Evolutionary conservation across 2,113 vertebrate genomes (phyloP).

Genomic region (Capra hircus): DNA sequence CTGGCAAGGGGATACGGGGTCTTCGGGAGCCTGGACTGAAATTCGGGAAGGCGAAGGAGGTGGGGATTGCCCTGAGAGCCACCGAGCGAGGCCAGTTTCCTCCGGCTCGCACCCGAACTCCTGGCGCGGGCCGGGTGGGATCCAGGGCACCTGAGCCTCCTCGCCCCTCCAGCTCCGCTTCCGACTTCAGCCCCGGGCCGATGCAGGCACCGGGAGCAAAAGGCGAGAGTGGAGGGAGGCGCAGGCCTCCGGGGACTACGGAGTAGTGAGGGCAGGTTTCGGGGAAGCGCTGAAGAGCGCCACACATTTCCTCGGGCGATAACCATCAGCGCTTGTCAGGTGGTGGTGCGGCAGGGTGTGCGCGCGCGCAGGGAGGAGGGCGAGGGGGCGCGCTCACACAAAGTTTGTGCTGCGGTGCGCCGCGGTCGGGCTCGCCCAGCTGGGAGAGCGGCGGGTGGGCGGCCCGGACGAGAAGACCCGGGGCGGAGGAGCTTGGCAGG

Average conservation of each 20-base stretch:
- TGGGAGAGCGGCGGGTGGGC: background rate
- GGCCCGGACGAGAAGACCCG: background rate
- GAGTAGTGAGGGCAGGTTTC: background rate
- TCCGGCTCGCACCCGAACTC: background rate
- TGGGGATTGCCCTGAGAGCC: background rate
- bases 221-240: background rate
- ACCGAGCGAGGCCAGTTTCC: background rate
- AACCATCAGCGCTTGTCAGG: slow-evolving; percentile 55
- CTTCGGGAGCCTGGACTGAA: background rate
- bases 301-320: slow-evolving; percentile 19
- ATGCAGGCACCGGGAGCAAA: background rate
- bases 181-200: background rate
- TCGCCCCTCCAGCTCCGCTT: background rate
- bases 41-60: background rate
- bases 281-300: background rate
- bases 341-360: background rate
- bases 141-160: background rate
- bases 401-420: slow-evolving; percentile 56
- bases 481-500: background rate
- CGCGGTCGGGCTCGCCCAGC: background rate
- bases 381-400: slow-evolving; percentile 33
- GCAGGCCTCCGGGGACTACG: background rate
- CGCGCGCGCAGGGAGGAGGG: background rate
- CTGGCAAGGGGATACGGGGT: background rate
- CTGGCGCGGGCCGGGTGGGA: background rate